Evolutionary conservation across 2,113 vertebrate species (phyloP).

Genomic region (Sarotherodon lohbergeri): DNA sequence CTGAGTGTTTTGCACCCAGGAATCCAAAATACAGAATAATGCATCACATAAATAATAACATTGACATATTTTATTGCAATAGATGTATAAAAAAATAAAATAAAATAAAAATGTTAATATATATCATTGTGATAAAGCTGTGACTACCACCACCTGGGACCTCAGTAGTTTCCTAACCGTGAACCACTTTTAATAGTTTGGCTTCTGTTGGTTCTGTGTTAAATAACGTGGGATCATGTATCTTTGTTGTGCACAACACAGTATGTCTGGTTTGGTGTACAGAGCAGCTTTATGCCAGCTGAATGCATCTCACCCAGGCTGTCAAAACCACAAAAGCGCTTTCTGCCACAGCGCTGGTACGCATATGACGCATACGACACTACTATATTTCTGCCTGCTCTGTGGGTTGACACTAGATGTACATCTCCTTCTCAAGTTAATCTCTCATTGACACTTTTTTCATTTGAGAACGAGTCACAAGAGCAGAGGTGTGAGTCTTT

Average conservation of each 20-base stretch:
- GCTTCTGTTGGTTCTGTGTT: rapidly evolving
- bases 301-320: not conserved
- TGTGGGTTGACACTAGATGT: not conserved
- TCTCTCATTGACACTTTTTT: not conserved
- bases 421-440: not conserved
- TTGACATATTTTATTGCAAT: not conserved
- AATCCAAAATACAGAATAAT: not conserved
- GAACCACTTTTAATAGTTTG: not conserved
- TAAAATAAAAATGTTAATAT: rapidly evolving
- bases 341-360: not conserved
- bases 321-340: not conserved
- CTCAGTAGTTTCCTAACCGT: not conserved
- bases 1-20: rapidly evolving
- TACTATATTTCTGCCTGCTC: not conserved
- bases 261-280: not conserved
- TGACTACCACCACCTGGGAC: not conserved
- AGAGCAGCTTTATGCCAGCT: not conserved
- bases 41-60: not conserved
- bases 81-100: not conserved
- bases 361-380: rapidly evolving
- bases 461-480: not conserved
- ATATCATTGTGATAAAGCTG: not conserved
- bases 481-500: rapidly evolving
- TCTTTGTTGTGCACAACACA: not conserved
- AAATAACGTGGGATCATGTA: rapidly evolving